Conservation (phyloP, 2,888 invertebrate genomes). For the Dichetophora obliterata region DNA sequence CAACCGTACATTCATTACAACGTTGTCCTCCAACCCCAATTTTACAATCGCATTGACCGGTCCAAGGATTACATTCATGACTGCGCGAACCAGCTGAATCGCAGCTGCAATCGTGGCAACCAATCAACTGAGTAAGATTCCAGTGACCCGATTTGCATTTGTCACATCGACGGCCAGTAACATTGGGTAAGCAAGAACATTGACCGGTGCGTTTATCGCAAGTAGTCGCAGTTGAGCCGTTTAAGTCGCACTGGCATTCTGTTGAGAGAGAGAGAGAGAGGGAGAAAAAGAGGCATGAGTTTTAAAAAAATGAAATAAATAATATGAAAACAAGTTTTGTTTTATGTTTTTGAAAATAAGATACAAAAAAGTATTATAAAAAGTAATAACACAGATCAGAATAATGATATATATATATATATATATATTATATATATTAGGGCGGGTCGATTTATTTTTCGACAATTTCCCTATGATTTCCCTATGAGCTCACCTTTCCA, state of each 20-base stretch:
- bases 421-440: too few relatives aligned
- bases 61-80: slow-evolving; percentile 79
- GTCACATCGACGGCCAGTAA: slow-evolving; percentile 81
- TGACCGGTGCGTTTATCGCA: slow-evolving; percentile 85
- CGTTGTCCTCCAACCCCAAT: slow-evolving; percentile 80
- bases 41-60: slow-evolving; percentile 84
- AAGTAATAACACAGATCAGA: too few relatives aligned
- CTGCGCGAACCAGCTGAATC: slow-evolving; percentile 77
- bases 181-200: slow-evolving; percentile 81
- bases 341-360: too few relatives aligned
- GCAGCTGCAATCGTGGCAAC: slow-evolving; percentile 89
- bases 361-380: too few relatives aligned
- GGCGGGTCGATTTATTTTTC: too few relatives aligned
- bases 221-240: slow-evolving; percentile 78
- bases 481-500: too few relatives aligned
- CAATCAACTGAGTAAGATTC: slow-evolving; percentile 79
- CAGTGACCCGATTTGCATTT: slow-evolving; percentile 84
- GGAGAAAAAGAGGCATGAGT: not conserved
- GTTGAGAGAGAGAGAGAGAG: slow-evolving; percentile 69
- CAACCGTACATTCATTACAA: slow-evolving; percentile 82
- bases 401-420: too few relatives aligned
- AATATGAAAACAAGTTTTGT: too few relatives aligned
- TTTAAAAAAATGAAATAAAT: too few relatives aligned
- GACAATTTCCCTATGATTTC: too few relatives aligned
- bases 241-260: slow-evolving; percentile 88